Evolutionary conservation across 2,888 invertebrate species (phyloP).

Genomic region (Caradrina clavipalpis): DNA sequence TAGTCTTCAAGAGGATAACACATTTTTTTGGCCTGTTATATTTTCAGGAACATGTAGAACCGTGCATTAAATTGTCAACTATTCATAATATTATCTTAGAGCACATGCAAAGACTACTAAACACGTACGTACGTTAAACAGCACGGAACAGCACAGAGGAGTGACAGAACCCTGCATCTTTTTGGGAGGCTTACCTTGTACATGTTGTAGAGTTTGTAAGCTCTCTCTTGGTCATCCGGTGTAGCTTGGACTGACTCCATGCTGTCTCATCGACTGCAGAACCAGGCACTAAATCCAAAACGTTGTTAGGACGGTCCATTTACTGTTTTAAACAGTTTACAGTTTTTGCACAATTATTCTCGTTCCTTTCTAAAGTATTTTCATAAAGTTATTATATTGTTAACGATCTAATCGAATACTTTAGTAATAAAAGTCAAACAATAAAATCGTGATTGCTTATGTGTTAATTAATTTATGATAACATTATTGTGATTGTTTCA

Average conservation of each 20-base stretch:
- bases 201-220: conserved; percentile 86
- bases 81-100: background rate
- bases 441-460: conserved; percentile 7
- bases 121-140: background rate
- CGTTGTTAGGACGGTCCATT: conserved; percentile 79
- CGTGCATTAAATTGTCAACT: background rate
- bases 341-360: conserved; percentile 51
- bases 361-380: conserved; percentile 11
- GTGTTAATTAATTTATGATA: conserved; percentile 14
- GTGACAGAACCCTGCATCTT: background rate
- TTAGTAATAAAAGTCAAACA: conserved; percentile 10
- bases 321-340: conserved; percentile 63
- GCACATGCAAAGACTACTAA: background rate
- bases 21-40: background rate
- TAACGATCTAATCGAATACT: conserved; percentile 30
- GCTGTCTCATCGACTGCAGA: conserved; percentile 73
- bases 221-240: conserved; percentile 82
- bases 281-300: conserved; percentile 67
- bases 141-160: background rate
- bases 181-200: conserved; percentile 80
- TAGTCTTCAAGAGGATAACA: background rate
- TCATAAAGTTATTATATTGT: conserved; percentile 24
- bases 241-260: conserved; percentile 83
- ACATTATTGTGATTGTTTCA: conserved; percentile 8
- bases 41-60: background rate